Evolutionary conservation across 1,140 invertebrate genomes (phyloP).

Genomic region (Drosophila murphyi): DNA sequence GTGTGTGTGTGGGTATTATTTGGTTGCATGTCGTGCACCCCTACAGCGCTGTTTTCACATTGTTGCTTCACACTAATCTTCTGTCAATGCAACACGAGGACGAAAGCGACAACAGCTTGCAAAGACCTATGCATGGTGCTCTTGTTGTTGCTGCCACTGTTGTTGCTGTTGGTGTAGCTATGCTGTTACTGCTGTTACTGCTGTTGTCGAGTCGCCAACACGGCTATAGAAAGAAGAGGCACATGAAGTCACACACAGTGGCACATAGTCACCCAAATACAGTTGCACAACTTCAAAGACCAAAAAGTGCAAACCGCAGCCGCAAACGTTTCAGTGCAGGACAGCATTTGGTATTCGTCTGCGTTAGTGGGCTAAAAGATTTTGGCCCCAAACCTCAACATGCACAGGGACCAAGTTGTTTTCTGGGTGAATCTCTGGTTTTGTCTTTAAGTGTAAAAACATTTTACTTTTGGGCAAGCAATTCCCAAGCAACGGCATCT

Average conservation of each 20-base stretch:
- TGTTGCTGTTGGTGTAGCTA: slow-evolving; percentile 1
- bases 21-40: slow-evolving; percentile 40
- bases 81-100: slow-evolving; percentile 78
- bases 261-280: slow-evolving; percentile 6
- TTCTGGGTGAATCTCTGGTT: slow-evolving; percentile 72
- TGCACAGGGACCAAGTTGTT: slow-evolving; percentile 47
- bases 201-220: slow-evolving; percentile 29
- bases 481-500: slow-evolving; percentile 45
- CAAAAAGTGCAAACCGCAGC: slow-evolving; percentile 80
- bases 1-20: slow-evolving; percentile 16
- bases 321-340: slow-evolving; percentile 73
- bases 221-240: not conserved
- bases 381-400: slow-evolving; percentile 46
- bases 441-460: slow-evolving; percentile 83
- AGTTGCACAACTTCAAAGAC: slow-evolving; percentile 69
- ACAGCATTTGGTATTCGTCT: slow-evolving; percentile 31
- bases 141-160: slow-evolving; percentile 18
- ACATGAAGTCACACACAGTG: not conserved
- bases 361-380: slow-evolving; percentile 50
- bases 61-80: slow-evolving; percentile 82
- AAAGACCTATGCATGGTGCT: slow-evolving; percentile 37
- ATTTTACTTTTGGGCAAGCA: slow-evolving; percentile 77
- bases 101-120: slow-evolving; percentile 79
- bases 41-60: slow-evolving; percentile 78
- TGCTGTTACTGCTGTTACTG: slow-evolving; percentile 1